These are phyloP conservation scores for Oscheius sp. DNA, from an alignment of 2,888 invertebrate genomes.

Conservation along the genomic window DNA sequence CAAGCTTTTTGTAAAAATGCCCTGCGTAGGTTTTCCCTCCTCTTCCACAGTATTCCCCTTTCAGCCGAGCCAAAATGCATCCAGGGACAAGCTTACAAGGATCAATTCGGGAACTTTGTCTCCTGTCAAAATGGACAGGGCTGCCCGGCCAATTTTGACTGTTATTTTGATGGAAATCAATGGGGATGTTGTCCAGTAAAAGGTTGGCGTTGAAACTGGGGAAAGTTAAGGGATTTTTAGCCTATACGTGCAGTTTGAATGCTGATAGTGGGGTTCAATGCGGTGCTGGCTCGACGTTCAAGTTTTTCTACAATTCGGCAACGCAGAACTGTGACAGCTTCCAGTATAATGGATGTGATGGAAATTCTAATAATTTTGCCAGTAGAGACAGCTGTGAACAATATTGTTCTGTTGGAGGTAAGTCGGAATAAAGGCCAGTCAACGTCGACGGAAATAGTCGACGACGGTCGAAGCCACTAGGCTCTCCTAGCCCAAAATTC, in stretches of 20 bases:
- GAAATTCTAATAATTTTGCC: slow-evolving; percentile 66
- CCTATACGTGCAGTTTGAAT: slow-evolving; percentile 61
- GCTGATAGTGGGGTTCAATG: slow-evolving; percentile 61
- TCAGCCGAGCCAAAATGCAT: slow-evolving; percentile 62
- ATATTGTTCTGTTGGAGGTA: slow-evolving; percentile 64
- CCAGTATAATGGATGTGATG: slow-evolving; percentile 55
- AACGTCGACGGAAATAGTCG: too few species aligned
- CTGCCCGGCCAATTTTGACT: slow-evolving; percentile 68
- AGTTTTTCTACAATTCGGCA: slow-evolving; percentile 61
- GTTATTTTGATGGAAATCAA: slow-evolving; percentile 63
- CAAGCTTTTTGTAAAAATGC: slow-evolving; percentile 65
- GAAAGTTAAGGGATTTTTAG: slow-evolving; percentile 32
- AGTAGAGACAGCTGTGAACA: slow-evolving; percentile 57
- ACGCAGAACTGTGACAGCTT: slow-evolving; percentile 59
- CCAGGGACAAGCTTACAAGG: slow-evolving; percentile 65
- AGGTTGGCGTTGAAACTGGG: slow-evolving; percentile 6
- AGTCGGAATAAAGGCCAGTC: background rate
- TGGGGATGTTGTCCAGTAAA: slow-evolving; percentile 65
- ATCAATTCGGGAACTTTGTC: slow-evolving; percentile 59
- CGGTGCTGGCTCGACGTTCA: slow-evolving; percentile 61
- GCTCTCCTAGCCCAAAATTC: too few species aligned
- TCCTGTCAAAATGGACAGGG: slow-evolving; percentile 56
- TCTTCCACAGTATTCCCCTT: slow-evolving; percentile 15
- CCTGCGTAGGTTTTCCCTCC: slow-evolving; percentile 47
- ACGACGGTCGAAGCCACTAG: too few species aligned